Evolutionary conservation across 2,888 invertebrate genomes (phyloP).

Genomic region (Watsonalla cultraria): DNA sequence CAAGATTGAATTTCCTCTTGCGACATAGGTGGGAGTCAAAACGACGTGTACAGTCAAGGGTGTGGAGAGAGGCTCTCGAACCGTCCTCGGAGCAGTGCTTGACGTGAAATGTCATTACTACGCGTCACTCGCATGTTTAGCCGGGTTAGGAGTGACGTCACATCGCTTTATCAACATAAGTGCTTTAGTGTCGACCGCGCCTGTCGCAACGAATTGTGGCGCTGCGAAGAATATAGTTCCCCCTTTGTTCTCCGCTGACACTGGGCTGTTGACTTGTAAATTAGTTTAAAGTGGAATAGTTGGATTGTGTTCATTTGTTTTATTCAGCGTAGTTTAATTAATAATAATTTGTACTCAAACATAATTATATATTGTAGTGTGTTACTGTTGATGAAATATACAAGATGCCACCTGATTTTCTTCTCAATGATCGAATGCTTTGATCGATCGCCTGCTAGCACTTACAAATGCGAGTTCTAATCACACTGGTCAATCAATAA

Average conservation of each 20-base stretch:
- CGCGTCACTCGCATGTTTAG: slow-evolving; percentile 20
- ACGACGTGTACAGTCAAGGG: slow-evolving; percentile 52
- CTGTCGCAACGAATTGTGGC: not conserved
- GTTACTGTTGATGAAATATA: too few species aligned
- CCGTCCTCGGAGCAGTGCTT: slow-evolving; percentile 7
- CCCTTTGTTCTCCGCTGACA: not conserved
- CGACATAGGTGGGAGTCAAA: slow-evolving; percentile 25
- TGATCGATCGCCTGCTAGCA: too few species aligned
- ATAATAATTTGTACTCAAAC: too few species aligned
- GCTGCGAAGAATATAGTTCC: not conserved
- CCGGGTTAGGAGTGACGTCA: slow-evolving; percentile 14
- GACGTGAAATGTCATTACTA: slow-evolving; percentile 32
- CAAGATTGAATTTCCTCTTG: slow-evolving; percentile 6
- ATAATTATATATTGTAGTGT: too few species aligned
- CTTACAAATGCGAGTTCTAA: too few species aligned
- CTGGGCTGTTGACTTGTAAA: too few species aligned
- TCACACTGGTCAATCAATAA: too few species aligned
- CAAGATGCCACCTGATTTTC: too few species aligned
- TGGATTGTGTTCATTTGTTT: too few species aligned
- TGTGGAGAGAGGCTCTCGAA: slow-evolving; percentile 31
- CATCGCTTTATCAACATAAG: slow-evolving; percentile 25
- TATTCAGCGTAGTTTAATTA: too few species aligned
- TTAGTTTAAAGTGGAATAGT: too few species aligned
- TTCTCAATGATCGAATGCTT: too few species aligned
- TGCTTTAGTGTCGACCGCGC: slow-evolving; percentile 4